phyloP scores from a whole-genome alignment of 2,797 vertebrate genomes.

The Phrynocephalus forsythii region DNA sequence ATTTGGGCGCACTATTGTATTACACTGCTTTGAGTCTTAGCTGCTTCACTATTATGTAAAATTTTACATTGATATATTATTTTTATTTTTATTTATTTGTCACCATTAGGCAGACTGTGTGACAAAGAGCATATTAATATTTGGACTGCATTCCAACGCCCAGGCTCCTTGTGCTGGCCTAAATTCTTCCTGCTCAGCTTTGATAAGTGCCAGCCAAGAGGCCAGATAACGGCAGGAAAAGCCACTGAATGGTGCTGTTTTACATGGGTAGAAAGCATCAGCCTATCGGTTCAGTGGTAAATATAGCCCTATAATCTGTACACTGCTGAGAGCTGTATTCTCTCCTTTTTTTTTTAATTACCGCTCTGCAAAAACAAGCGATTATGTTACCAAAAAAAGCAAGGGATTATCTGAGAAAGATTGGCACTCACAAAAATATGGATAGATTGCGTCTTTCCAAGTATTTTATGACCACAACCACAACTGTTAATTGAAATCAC shows the following conservation, averaged over 20 bases:
- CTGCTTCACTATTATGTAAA: not conserved
- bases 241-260: slow-evolving; percentile 10
- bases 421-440: not conserved
- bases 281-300: not conserved
- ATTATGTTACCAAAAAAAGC: not conserved
- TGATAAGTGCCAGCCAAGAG: slow-evolving; percentile 32
- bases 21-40: not conserved
- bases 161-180: slow-evolving; percentile 38
- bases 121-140: slow-evolving; percentile 43
- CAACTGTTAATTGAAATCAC: not conserved
- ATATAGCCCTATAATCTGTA: slow-evolving; percentile 36
- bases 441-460: not conserved
- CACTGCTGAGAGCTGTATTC: not conserved
- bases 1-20: slow-evolving; percentile 11
- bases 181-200: slow-evolving; percentile 30
- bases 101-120: not conserved
- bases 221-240: slow-evolving; percentile 28
- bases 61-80: not conserved
- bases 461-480: not conserved
- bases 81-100: slow-evolving; percentile 18
- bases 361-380: slow-evolving; percentile 22
- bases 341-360: not conserved
- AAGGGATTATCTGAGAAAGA: slow-evolving; percentile 18
- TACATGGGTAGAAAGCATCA: not conserved
- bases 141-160: not conserved